phyloP scores from a whole-genome alignment of 2,113 vertebrate species.

The Dipodomys merriami region DNA sequence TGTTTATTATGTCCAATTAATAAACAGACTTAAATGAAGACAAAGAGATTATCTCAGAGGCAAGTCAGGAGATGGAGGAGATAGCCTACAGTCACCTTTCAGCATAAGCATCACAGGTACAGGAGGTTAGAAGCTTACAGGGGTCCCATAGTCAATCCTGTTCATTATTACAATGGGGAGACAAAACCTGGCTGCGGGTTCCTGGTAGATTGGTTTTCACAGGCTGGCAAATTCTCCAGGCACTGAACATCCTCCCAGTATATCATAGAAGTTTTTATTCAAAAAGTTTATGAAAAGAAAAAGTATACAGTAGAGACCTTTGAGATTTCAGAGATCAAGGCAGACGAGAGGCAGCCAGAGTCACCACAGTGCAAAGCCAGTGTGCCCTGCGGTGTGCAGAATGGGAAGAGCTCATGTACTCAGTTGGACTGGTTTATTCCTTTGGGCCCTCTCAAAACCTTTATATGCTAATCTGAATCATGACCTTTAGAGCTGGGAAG shows the following conservation, averaged over 20 bases:
- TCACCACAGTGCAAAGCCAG: background rate
- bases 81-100: background rate
- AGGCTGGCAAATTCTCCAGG: background rate
- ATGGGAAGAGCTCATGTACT: background rate
- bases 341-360: background rate
- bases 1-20: background rate
- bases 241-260: background rate
- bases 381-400: rapidly evolving
- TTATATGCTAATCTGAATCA: background rate
- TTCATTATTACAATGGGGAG: background rate
- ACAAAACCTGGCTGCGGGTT: background rate
- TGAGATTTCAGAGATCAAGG: background rate
- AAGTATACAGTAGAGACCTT: background rate
- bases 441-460: background rate
- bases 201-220: background rate
- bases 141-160: background rate
- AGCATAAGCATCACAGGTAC: background rate
- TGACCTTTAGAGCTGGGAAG: background rate
- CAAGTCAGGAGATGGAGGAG: background rate
- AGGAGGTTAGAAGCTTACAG: background rate
- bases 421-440: background rate
- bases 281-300: background rate
- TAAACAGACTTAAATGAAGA: background rate
- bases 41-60: background rate
- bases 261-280: background rate